Percentiles rank a stretch among this genome's conserved stretches.
Conservation (phyloP, 23 tunicate genomes). For the Phallusia fumigata region DNA sequence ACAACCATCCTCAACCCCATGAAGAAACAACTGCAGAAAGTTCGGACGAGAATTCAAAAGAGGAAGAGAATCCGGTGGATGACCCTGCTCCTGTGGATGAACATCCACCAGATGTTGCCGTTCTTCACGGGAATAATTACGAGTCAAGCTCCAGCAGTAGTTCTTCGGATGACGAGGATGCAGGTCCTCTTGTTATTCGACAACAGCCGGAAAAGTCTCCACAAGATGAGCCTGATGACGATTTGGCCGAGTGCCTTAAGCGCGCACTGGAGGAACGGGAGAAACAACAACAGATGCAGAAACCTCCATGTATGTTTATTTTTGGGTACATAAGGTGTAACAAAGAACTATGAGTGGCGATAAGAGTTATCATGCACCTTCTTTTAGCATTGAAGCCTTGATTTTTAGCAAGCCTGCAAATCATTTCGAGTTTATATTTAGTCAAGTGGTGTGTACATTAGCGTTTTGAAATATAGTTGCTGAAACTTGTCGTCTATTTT, state of each 20-base stretch:
- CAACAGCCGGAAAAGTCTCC: slow-evolving; percentile 16
- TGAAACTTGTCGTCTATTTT: too few relatives aligned
- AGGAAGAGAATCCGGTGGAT: background rate
- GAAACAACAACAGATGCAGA: slow-evolving; percentile 21
- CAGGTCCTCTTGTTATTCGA: slow-evolving; percentile 28
- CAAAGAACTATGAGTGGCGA: too few relatives aligned
- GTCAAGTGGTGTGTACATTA: too few relatives aligned
- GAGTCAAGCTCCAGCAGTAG: background rate
- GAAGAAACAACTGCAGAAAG: background rate
- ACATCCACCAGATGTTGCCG: background rate
- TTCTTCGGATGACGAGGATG: slow-evolving; percentile 10
- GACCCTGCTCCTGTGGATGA: background rate
- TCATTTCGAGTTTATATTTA: too few relatives aligned
- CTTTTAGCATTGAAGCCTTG: too few relatives aligned
- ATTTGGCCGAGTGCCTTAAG: slow-evolving; percentile 52
- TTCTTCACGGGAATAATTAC: background rate
- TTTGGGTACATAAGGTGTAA: too few relatives aligned
- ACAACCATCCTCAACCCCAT: background rate
- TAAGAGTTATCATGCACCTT: too few relatives aligned
- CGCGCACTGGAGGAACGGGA: slow-evolving; percentile 75
- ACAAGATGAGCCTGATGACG: slow-evolving; percentile 9
- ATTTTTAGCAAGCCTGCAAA: too few relatives aligned
- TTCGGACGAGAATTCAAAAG: background rate
- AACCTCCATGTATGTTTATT: slow-evolving; percentile 13
- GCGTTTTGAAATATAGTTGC: too few relatives aligned